Conservation (phyloP, 2,888 invertebrate species). For the Hofmannophila pseudospretella region DNA sequence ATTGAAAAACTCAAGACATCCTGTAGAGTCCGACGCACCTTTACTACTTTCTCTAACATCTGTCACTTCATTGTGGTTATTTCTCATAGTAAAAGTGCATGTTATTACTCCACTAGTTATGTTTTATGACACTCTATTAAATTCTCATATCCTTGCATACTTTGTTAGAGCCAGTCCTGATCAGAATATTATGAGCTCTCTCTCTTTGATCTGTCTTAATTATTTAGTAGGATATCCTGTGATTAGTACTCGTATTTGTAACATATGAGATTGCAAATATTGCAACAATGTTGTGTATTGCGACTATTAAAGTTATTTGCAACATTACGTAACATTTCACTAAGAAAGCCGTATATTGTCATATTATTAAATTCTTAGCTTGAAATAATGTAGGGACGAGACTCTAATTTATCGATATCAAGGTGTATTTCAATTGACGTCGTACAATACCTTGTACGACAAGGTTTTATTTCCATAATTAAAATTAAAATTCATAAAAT, state of each 20-base stretch:
- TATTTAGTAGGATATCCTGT: slow-evolving; percentile 1
- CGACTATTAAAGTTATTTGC: background rate
- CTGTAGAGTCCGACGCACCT: too few relatives aligned
- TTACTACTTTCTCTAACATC: slow-evolving; percentile 6
- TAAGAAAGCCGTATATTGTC: too few relatives aligned
- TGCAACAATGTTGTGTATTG: background rate
- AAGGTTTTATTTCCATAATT: slow-evolving; percentile 22
- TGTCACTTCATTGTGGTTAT: slow-evolving; percentile 6
- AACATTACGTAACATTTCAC: too few relatives aligned
- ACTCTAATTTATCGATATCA: background rate
- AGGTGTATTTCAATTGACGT: slow-evolving; percentile 9
- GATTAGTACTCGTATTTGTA: background rate
- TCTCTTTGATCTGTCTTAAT: slow-evolving; percentile 2
- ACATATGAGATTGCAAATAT: background rate
- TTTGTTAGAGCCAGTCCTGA: background rate
- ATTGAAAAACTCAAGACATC: too few relatives aligned
- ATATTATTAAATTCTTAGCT: background rate
- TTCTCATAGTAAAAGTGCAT: slow-evolving; percentile 5
- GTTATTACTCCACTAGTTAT: slow-evolving; percentile 4
- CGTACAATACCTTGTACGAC: slow-evolving; percentile 2
- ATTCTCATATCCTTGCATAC: background rate
- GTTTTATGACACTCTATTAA: background rate
- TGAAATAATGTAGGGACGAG: background rate
- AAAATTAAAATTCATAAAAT: slow-evolving; percentile 39
- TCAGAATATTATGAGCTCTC: background rate